Base-by-base conservation (phyloP, 2,797 vertebrate species). In the Borostomias antarcticus region DNA sequence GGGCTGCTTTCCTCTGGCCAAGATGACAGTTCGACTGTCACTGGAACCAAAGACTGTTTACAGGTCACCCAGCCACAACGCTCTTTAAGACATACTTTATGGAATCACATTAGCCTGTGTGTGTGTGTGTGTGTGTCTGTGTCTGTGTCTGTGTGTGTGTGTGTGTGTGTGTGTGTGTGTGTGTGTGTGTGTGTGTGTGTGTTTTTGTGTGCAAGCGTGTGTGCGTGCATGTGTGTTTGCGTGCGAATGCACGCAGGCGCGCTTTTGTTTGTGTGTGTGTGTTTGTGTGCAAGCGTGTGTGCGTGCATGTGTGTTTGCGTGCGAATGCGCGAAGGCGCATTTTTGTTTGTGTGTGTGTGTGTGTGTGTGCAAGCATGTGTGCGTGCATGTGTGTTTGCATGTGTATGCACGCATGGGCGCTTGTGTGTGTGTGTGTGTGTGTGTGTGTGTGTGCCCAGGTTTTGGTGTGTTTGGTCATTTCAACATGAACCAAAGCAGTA, bases 41-140 rank as follows among this genome's bases (percentile, higher is more conserved):
- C 77, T 84, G 88, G 83, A 90, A 85, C 82, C 70, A 76, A 77
- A 84, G 60, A 66, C 72, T 77, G 84, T 83, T 88, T 72, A 76
- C 64, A 85, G 85, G 85, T 85, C 82, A 84, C 70, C 47, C 47
- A 82, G 78, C 77, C 82, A 85, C 45, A 15, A 85, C 81, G 71
- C 81, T 72, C 74, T 66, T 69, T 78, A 69, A 82, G 62, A 68
- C 74, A 72, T 80, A 74, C 78, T 68, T 82, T 76, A 74, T 86
- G 77, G 80, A 84, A 78, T 70, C 74, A 80, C 80, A 77, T 63
- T 76, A 86, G 70, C 3, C n/a, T 67, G 68, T 56, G 68, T 68
- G 72, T 78, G 69, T 73, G 54, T 26, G 19, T 35, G 11, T 50
- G 26, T 57, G 9, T 28, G 25, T 53, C 9, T 29, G 13, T n/a